Base-by-base conservation (phyloP, 2,113 vertebrate species). In the Paratilapia polleni region DNA sequence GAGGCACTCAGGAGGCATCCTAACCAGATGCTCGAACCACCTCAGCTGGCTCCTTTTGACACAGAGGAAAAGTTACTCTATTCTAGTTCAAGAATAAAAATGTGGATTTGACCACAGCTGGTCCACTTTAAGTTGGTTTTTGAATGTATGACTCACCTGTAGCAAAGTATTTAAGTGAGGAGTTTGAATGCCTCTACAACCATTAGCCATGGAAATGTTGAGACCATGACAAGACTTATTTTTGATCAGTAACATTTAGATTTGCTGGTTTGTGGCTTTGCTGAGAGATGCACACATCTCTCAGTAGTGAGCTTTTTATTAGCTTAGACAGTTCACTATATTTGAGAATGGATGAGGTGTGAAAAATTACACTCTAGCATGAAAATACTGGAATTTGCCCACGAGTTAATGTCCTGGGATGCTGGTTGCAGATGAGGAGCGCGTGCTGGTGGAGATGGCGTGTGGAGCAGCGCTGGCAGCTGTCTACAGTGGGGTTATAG, bases 361-460 rank as follows among this genome's bases (percentile, higher is more conserved):
- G 14, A 26, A 0, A 19, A 47, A 47, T 68, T 19, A 47, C 26
- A 22, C 38, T 47, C 41, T 19, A 47, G 6, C 36, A 36, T 36
- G 36, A 36, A 36, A 36, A 36, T 34, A 34, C 36, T 36, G 6
- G 6, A 28, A 68, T 28, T 68, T 26, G 54, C 17, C 1, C n/a
- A 6, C 0, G 14, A 77, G 34, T 77, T 19, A 41, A 13, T 60
- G 10, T 34, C 9, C 11, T 2, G 57, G 7, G 24, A 49, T 13
- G 12, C 0, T 19, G 49, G 13, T 34, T 85, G n/a, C 80, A 96
- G 96, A 97, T 88, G 96, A 97, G 76, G 96, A 97, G 90, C 95
- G 95, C 4, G 95, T 96, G 52, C n/a, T 97, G 88, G 96, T 96
- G 90, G 96, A 96, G 89, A 82, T 96, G 87, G 95, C 96, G 0